Conservation (phyloP, 2,797 vertebrate species). For the Sebastes iracundus region DNA sequence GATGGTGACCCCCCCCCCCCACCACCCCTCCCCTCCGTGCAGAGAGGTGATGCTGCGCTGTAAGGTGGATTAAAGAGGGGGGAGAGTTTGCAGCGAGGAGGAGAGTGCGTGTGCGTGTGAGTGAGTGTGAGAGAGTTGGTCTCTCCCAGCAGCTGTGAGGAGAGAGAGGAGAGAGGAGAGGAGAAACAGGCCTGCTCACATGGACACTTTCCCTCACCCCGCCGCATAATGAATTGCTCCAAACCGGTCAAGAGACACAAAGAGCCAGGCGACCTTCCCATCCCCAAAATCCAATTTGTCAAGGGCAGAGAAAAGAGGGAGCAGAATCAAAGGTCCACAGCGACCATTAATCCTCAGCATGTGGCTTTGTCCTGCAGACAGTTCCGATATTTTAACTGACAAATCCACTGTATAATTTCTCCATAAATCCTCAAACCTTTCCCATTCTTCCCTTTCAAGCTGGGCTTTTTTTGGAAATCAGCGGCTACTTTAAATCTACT, state of each 20-base stretch:
- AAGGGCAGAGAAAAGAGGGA: slow-evolving; percentile 98
- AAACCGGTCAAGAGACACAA: slow-evolving; percentile 97
- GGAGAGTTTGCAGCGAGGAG: slow-evolving; percentile 37
- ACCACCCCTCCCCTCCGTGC: not conserved
- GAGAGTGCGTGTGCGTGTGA: slow-evolving; percentile 44
- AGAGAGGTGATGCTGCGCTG: slow-evolving; percentile 59
- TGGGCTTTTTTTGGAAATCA: slow-evolving; percentile 91
- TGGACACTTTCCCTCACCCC: slow-evolving; percentile 98
- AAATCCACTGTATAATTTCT: slow-evolving; percentile 99
- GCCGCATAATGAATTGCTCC: slow-evolving; percentile 95
- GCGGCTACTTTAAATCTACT: slow-evolving; percentile 99
- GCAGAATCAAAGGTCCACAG: slow-evolving; percentile 98
- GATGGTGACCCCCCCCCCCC: slow-evolving; percentile 71
- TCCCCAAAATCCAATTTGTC: slow-evolving; percentile 99
- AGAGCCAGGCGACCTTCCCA: slow-evolving; percentile 98
- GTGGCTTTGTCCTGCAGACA: slow-evolving; percentile 98
- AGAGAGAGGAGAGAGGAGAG: slow-evolving; percentile 52
- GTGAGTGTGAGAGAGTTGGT: slow-evolving; percentile 94
- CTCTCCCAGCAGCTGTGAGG: slow-evolving; percentile 92
- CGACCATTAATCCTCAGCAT: slow-evolving; percentile 99
- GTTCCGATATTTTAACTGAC: slow-evolving; percentile 99
- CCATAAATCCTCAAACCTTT: slow-evolving; percentile 98
- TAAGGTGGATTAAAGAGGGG: slow-evolving; percentile 30
- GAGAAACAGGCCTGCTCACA: slow-evolving; percentile 93
- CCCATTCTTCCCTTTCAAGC: slow-evolving; percentile 94